Evolutionary conservation across 2,888 invertebrate genomes (phyloP), one percentile per base, ranked within the genome.

Genomic region (Eristalis intricaria): DNA sequence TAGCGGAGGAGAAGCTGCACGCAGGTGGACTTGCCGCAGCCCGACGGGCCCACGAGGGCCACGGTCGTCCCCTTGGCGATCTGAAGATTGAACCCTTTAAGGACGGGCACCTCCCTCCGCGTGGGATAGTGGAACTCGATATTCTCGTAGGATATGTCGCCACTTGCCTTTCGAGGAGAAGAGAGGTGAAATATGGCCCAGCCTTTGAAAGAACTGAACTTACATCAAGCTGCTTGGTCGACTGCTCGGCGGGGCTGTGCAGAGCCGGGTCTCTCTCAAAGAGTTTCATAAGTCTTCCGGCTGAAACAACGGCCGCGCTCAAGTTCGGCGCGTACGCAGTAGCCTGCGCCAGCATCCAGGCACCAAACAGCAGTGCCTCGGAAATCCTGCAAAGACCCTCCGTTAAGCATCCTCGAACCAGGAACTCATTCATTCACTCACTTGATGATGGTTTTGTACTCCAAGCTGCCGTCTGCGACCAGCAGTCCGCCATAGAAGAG

Each of bases 91-190:
- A 97, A 92, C 0, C 96, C 96, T 81, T 96, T 95, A 15, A 98
- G 93, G 5, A 98, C 96, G 73, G 95, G 94, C 70, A 95, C 95
- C 89, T 96, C 96, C 40, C 95, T 95, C 22, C 98, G 94, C 0
- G 97, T 96, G 1, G 98, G 98, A 93, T 98, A 98, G 73, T 95
- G 95, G 93, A 98, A 98, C 89, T 94, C 94, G 0, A 97, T 94
- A 90, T 95, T 94, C 81, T 95, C 94, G 92, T 96, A 96, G 35
- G 94, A 94, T 82, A 97, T 95, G 89, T 95, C 94, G 15, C 97
- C 97, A 35, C 94, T 92, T 0, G 95, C 94, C 87, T 94, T 94
- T 94, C 95, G 90, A 0, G 90, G 90, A 29, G 3, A 38, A 23
- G 35, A 4, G 23, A 0, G 26, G 61, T 61, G 19, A n/a, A 35